These are phyloP conservation scores for Syrmaticus mikado DNA, from an alignment of 2,113 vertebrate species.

Conservation along the genomic window DNA sequence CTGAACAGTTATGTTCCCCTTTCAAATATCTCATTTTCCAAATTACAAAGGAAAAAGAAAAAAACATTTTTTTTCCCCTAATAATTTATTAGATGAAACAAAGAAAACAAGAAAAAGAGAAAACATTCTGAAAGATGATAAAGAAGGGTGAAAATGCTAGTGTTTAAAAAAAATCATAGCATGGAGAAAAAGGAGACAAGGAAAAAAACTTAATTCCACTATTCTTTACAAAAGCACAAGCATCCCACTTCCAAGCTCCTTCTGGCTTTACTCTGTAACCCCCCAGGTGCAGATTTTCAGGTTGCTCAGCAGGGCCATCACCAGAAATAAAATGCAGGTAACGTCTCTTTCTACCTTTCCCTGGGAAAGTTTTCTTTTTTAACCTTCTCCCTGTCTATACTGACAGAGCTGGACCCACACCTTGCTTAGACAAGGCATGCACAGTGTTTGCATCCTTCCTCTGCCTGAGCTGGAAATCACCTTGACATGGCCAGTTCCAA, in stretches of 20 bases:
- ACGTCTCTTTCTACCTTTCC: background rate
- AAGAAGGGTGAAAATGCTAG: background rate
- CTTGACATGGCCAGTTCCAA: rapidly evolving
- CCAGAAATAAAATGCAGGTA: background rate
- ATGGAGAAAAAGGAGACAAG: background rate
- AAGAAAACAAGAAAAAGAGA: background rate
- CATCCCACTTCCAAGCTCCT: rapidly evolving
- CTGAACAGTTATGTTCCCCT: background rate
- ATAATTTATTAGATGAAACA: background rate
- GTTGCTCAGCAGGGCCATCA: background rate
- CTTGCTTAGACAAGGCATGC: background rate
- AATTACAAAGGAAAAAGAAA: background rate
- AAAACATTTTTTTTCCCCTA: background rate
- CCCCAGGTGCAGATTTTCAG: background rate
- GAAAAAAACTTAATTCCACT: background rate
- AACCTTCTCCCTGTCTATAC: background rate
- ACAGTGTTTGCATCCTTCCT: no score
- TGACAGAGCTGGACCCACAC: background rate
- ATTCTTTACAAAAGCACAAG: background rate
- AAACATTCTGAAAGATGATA: background rate
- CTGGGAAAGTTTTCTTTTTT: background rate
- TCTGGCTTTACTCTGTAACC: background rate
- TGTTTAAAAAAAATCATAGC: background rate
- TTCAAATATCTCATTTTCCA: background rate
- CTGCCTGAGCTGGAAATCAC: background rate